Conservation (phyloP, 2,797 vertebrate species). For the Tragelaphus oryx region DNA sequence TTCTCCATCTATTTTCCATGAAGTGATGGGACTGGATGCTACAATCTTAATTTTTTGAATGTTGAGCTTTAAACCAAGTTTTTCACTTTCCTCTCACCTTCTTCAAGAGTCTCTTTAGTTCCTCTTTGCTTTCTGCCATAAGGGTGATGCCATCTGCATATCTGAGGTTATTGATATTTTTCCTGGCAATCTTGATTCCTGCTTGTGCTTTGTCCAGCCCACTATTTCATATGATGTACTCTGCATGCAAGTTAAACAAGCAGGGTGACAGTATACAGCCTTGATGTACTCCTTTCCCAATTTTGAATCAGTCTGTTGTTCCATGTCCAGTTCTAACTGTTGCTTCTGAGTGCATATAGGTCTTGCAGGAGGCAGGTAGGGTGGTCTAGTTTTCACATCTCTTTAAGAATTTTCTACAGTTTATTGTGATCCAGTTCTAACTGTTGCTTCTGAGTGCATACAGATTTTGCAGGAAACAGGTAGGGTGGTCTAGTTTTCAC, state of each 20-base stretch:
- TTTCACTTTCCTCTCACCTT: neutral
- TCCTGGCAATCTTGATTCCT: neutral
- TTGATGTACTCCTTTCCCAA: neutral
- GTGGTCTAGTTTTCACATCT: neutral
- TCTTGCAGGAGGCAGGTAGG: neutral
- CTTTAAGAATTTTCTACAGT: neutral
- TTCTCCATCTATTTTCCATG: neutral
- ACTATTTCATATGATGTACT: neutral
- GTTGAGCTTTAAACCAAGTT: neutral
- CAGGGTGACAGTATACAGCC: neutral
- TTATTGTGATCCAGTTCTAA: neutral
- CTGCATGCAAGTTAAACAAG: neutral
- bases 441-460: neutral
- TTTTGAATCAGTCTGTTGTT: neutral
- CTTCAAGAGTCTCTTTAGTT: neutral
- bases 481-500: neutral
- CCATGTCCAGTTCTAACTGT: neutral
- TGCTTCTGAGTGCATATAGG: neutral
- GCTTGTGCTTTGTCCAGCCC: neutral
- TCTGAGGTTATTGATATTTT: neutral
- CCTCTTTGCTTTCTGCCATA: neutral
- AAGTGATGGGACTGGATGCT: neutral
- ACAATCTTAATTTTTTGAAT: neutral
- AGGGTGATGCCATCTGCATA: neutral
- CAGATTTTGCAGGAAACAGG: neutral